Base-by-base conservation (phyloP, 2,113 vertebrate species). In the Nycticebus coucang region DNA sequence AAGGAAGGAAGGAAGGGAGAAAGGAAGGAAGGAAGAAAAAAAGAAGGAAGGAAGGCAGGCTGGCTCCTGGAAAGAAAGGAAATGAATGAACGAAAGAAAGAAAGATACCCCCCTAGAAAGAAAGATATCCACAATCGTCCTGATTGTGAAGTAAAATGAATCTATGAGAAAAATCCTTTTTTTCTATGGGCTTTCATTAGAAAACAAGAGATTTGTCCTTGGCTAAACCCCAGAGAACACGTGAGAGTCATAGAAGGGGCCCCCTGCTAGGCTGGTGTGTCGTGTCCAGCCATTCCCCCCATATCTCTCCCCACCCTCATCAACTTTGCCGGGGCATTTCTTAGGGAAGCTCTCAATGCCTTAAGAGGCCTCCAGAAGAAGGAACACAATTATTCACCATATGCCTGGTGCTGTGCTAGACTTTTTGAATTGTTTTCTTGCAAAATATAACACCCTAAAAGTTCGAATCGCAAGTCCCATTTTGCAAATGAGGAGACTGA, bases 401-500 rank as follows among this genome's bases (percentile, higher is more conserved):
- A 21, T 18, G 14, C 18, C 45, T 22, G 62, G 11, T 30, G 0
- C 71, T 53, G 55, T 21, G 68, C 24, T 66, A 33, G 45, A 26
- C 35, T 28, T 60, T 80, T 88, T 79, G 28, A 83, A 89, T 28
- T 13, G 68, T 11, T 26, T 77, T 66, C 7, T 72, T 2, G 6
- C 18, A 75, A 88, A 14, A 24, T 75, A 66, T 9, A 74, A n/a
- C 13, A 26, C 45, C 41, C 62, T 66, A 37, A 69, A 74, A 79
- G 10, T 8, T 66, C 37, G 55, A 74, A 50, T 85, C 30, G 74
- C 18, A 15, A 17, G 17, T 30, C 35, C 22, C 59, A 84, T 50
- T 96, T 80, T 81, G 50, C 26, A 59, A 66, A 79, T 26, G 41
- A 87, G 35, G 78, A 92, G 75, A 92, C 19, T 62, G 45, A 92